phyloP scores from a whole-genome alignment of 2,888 invertebrate species.

The Charanyca ferruginea region DNA sequence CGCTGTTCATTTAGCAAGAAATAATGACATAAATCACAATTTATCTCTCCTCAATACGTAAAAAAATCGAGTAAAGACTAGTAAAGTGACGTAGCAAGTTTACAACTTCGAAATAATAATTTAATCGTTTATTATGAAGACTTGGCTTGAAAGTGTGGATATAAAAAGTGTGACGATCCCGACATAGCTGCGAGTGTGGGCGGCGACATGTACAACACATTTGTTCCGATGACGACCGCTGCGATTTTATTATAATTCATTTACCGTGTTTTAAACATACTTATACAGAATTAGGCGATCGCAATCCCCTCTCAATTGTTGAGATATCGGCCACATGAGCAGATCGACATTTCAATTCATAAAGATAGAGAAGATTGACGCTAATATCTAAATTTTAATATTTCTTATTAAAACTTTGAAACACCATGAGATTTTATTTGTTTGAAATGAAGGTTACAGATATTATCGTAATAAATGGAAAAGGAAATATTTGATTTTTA shows the following conservation, averaged over 20 bases:
- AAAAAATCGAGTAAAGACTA: conserved; percentile 3
- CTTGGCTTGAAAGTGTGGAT: conserved; percentile 38
- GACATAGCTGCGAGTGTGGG: conserved; percentile 76
- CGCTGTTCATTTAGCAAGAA: not conserved
- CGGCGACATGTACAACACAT: conserved; percentile 85
- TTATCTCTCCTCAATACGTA: conserved; percentile 1
- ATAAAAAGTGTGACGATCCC: conserved; percentile 66
- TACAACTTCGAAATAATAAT: conserved; percentile 41
- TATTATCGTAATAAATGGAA: conserved; percentile 12
- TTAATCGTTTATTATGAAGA: conserved; percentile 42
- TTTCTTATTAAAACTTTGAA: conserved; percentile 39
- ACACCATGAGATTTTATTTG: conserved; percentile 34
- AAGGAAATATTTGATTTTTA: conserved; percentile 18
- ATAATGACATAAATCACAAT: conserved; percentile 9
- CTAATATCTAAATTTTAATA: conserved; percentile 30
- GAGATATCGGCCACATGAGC: conserved; percentile 53
- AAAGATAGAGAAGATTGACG: conserved; percentile 44
- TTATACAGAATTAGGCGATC: conserved; percentile 68
- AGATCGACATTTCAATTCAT: conserved; percentile 50
- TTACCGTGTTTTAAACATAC: conserved; percentile 83
- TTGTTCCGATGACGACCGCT: conserved; percentile 84
- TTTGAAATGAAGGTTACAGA: conserved; percentile 16
- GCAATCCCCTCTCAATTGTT: conserved; percentile 53
- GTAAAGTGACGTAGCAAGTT: not conserved
- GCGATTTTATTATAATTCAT: conserved; percentile 89